A percentile compares a stretch with the other conserved stretches of the same genome.
These are phyloP conservation scores for Achlya flavicornis DNA, from an alignment of 2,888 invertebrate species.

Conservation along the genomic window DNA sequence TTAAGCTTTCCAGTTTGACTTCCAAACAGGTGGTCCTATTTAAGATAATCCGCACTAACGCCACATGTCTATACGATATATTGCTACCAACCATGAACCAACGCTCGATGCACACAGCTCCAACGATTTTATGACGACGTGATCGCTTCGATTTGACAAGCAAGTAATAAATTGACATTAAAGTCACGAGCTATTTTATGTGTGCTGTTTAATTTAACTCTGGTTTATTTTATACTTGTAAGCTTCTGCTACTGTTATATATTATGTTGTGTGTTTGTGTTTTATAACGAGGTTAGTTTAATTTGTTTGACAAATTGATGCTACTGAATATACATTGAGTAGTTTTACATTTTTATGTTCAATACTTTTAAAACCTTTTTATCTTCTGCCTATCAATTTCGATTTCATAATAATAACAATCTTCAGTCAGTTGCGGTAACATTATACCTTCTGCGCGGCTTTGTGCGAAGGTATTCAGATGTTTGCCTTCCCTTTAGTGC, in stretches of 20 bases:
- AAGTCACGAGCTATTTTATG: slow-evolving; percentile 2
- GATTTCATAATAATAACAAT: too few species aligned
- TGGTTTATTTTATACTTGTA: slow-evolving; percentile 25
- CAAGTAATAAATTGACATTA: slow-evolving; percentile 7
- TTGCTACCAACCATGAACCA: slow-evolving; percentile 55
- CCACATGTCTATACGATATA: slow-evolving; percentile 67
- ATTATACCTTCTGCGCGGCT: not conserved
- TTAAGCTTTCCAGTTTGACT: slow-evolving; percentile 49
- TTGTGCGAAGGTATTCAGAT: slow-evolving; percentile 15
- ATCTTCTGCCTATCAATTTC: too few species aligned
- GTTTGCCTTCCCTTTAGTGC: slow-evolving; percentile 36
- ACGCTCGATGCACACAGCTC: slow-evolving; percentile 26
- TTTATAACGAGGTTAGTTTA: slow-evolving; percentile 5
- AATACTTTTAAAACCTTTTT: too few species aligned
- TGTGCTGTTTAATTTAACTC: slow-evolving; percentile 15
- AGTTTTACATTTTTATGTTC: too few species aligned
- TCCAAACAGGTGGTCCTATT: slow-evolving; percentile 76
- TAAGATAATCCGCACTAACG: slow-evolving; percentile 73
- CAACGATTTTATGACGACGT: slow-evolving; percentile 13
- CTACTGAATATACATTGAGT: not conserved
- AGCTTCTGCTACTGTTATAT: not conserved
- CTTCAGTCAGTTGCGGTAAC: not conserved
- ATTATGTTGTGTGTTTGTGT: not conserved
- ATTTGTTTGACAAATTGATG: not conserved
- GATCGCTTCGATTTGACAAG: slow-evolving; percentile 6